A percentile compares a stretch with the other conserved stretches of the same genome.
These are phyloP conservation scores for Brachyistius frenatus DNA, from an alignment of 2,113 vertebrate genomes.

Conservation along the genomic window DNA sequence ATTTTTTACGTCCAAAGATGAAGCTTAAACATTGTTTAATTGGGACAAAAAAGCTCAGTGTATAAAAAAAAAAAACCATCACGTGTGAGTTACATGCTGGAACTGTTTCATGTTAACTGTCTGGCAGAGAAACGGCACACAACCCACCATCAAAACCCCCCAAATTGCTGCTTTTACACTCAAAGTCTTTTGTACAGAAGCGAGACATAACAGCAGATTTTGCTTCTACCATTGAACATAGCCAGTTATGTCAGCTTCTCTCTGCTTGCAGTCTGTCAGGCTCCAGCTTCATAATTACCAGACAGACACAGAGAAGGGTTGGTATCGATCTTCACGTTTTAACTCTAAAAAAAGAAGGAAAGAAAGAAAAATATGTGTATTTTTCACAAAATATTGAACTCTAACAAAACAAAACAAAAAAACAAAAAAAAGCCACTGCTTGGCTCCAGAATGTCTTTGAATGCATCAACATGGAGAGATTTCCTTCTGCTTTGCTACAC, in stretches of 20 bases:
- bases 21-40: neutral
- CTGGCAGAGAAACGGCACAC: neutral
- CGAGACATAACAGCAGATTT: neutral
- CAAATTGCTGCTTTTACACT: neutral
- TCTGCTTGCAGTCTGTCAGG: neutral
- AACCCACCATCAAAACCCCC: neutral
- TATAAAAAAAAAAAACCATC: neutral
- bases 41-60: neutral
- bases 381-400: neutral
- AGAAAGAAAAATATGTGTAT: neutral
- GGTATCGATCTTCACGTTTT: neutral
- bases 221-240: neutral
- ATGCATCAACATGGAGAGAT: neutral
- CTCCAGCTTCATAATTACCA: neutral
- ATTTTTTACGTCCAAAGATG: too few species aligned
- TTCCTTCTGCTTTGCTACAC: neutral
- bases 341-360: neutral
- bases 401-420: neutral
- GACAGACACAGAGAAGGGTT: neutral
- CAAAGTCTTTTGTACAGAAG: neutral
- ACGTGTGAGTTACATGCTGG: neutral
- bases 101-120: neutral
- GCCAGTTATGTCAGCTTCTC: neutral
- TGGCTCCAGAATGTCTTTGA: conserved; percentile 1
- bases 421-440: too few species aligned